Conservation (phyloP, 2,797 vertebrate species). For the Diplodus sargus region DNA sequence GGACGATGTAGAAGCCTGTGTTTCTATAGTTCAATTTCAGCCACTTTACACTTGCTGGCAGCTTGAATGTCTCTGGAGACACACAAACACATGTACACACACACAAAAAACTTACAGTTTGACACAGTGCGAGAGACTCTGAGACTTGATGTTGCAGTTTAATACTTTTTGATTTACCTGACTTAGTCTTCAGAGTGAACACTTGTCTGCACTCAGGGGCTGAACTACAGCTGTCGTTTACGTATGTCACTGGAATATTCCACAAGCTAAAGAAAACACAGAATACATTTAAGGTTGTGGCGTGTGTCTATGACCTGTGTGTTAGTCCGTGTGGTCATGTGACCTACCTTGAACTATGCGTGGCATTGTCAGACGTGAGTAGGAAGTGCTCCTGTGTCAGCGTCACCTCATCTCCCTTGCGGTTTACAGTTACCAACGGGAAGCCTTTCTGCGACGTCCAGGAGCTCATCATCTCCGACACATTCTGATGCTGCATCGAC, state of each 20-base stretch:
- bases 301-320: conserved; percentile 28
- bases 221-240: conserved; percentile 86
- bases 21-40: conserved; percentile 93
- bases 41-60: conserved; percentile 89
- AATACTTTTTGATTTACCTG: conserved; percentile 83
- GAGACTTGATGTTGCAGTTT: neutral
- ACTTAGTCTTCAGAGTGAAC: conserved; percentile 86
- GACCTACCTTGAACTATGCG: conserved; percentile 83
- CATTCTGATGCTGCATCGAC: conserved; percentile 81
- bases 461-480: conserved; percentile 93
- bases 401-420: conserved; percentile 83
- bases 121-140: neutral
- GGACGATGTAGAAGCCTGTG: conserved; percentile 93
- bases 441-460: conserved; percentile 96
- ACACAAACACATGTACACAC: conserved; percentile 7
- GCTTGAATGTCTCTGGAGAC: conserved; percentile 84
- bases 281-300: conserved; percentile 8
- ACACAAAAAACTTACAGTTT: neutral
- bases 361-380: conserved; percentile 79
- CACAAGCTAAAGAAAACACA: conserved; percentile 85
- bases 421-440: conserved; percentile 91
- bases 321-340: neutral
- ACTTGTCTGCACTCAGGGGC: conserved; percentile 78
- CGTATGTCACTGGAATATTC: conserved; percentile 93
- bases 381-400: conserved; percentile 92